Evolutionary conservation across 2,888 invertebrate genomes (phyloP), one percentile per base, ranked within the genome.

Genomic region (Epirrhoe alternata): DNA sequence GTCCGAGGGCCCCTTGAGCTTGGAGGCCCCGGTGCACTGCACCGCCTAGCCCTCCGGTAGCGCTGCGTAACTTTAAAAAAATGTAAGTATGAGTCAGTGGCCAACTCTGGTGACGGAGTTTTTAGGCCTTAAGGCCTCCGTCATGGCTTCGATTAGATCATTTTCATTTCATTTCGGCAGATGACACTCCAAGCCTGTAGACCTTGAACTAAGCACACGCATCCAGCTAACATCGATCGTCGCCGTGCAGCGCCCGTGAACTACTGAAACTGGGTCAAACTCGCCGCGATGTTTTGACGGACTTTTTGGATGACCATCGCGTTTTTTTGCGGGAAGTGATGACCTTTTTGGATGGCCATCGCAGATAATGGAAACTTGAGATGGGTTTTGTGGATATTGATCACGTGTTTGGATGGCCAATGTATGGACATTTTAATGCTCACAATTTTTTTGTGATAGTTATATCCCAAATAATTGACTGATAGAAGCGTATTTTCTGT

Each of bases 241-340:
- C 47, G 35, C 56, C 52, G 58, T 61, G 65, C 56, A 65, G 7
- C 42, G 66, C 53, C 66, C 66, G 59, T 67, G 67, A 63, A 62
- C 57, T 47, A 49, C 8, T 45, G 17, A 16, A 63, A 61, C 63
- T 61, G 52, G 64, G 66, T 68, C 65, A 72, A 65, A 59, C 68
- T 71, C 65, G 69, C 67, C 57, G 73, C 65, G 24, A 52, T 65
- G 65, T 65, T 65, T 66, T 57, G 61, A 53, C 57, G 57, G 53
- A 57, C 47, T 52, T 53, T 52, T 56, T 17, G 49, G 31, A 45
- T 31, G 57, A n/a, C 42, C 50, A 12, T 51, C 38, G 30, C 16
- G 6, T 17, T n/a, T 5, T 57, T 35, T 17, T 8, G 30, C 12
- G 35, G 8, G 35, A 3, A 6, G 2, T 35, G 35, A 10, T 35